Percentiles rank a stretch among this genome's conserved stretches.
Evolutionary conservation across 2,113 vertebrate species (phyloP).

Genomic region (Alligator sinensis): DNA sequence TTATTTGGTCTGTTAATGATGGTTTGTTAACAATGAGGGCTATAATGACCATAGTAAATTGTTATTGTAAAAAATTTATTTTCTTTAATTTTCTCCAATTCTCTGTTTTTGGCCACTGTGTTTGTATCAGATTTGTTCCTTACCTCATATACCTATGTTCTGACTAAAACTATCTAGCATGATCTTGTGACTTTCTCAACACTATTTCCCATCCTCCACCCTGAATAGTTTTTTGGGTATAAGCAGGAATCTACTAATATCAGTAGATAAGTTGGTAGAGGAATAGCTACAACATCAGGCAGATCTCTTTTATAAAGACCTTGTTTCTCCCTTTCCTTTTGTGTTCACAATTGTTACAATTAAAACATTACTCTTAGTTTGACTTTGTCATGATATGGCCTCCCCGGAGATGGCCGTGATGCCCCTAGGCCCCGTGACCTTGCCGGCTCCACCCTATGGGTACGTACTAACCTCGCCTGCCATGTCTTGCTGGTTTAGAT

Average conservation of each 20-base stretch:
- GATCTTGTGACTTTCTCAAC: neutral
- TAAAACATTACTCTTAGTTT: conserved; percentile 11
- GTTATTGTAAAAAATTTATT: neutral
- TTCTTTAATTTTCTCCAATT: neutral
- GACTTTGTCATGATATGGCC: neutral
- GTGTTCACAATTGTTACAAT: neutral
- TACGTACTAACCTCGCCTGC: too few species aligned
- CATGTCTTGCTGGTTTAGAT: too few species aligned
- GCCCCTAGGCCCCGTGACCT: too few species aligned
- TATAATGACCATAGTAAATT: neutral
- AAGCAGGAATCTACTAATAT: neutral
- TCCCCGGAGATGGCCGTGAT: too few species aligned
- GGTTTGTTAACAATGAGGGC: neutral
- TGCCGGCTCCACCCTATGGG: too few species aligned
- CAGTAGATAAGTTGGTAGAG: neutral
- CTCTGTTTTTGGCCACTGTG: neutral
- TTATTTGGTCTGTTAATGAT: neutral
- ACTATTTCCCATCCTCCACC: neutral
- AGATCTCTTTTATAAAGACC: neutral
- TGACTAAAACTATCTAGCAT: neutral
- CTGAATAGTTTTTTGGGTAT: rapidly evolving
- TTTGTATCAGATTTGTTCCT: neutral
- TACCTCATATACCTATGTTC: neutral
- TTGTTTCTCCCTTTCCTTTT: neutral
- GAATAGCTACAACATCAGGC: neutral